Conservation (phyloP, 2,888 invertebrate species). For the Nasonia oneida region DNA sequence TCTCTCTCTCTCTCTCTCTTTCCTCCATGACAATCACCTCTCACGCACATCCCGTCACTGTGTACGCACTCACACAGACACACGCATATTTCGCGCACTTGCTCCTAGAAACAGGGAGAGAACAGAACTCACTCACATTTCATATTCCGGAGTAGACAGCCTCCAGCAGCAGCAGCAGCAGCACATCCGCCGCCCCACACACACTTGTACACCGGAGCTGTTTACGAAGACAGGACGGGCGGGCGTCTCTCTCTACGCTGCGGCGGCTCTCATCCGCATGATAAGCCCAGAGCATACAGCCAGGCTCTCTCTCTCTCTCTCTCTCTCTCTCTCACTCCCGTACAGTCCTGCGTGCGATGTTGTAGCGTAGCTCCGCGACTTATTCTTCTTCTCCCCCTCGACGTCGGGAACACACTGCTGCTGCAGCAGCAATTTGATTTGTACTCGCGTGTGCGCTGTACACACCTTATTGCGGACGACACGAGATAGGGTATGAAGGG, state of each 20-base stretch:
- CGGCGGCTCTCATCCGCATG: not conserved
- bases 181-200: slow-evolving; percentile 15
- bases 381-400: not conserved
- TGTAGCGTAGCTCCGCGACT: not conserved
- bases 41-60: not conserved
- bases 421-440: not conserved
- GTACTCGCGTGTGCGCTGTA: not conserved
- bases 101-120: not conserved
- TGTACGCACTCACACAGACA: not conserved
- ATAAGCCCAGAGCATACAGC: not conserved
- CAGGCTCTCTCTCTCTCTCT: not conserved
- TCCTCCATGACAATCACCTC: slow-evolving; percentile 5
- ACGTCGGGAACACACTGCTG: not conserved
- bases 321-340: too few species aligned
- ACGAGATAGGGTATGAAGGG: not conserved
- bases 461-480: not conserved
- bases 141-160: slow-evolving; percentile 1
- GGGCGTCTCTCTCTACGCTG: not conserved
- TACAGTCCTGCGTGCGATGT: not conserved
- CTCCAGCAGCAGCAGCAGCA: not conserved
- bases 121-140: slow-evolving; percentile 13
- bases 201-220: not conserved
- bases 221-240: not conserved
- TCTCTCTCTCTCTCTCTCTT: not conserved
- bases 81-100: not conserved